Base-by-base conservation (phyloP, 2,797 vertebrate species). In the Gobionotothen gibberifrons region DNA sequence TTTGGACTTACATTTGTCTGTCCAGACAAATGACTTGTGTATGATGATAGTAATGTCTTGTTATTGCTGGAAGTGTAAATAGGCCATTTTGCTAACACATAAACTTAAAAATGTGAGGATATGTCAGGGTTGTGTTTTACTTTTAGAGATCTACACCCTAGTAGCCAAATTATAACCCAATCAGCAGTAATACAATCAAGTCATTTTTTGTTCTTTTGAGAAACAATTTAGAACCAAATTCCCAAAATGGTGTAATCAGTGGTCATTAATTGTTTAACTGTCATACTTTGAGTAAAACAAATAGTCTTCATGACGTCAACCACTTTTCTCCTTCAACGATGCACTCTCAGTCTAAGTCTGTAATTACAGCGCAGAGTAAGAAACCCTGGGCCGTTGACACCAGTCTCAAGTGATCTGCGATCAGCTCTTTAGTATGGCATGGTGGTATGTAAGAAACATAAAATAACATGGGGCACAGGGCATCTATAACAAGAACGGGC, bases 401-500 rank as follows among this genome's bases (percentile, higher is more conserved):
- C 13, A 0, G 62, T 79, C 83, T 85, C 71, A 73, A 79, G 75
- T 81, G 59, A 79, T 77, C 76, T 58, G 66, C 26, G 9, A 67
- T 85, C 85, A 72, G 82, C 84, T 87, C 81, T 85, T 84, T 60
- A 59, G 69, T 57, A 42, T 39, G 85, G 76, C 14, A 79, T 70
- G 84, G 17, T 9, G 85, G 88, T 67, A 89, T 79, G 88, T 72
- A 49, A 72, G 53, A 84, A 76, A 85, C 74, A 90, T 83, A 82
- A 82, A 92, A 87, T 74, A 88, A 87, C 82, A 83, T 0, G 65
- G 81, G 71, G 56, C 75, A 59, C 64, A 43, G 80, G 78, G 71
- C 89, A 72, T 89, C 88, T 92, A 92, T 89, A 93, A 93, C 84
- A 61, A 88, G 86, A 86, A 58, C 10, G 19, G 6, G 52, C 26